Percentiles rank a stretch among this genome's conserved stretches.
These are phyloP conservation scores for Leuctra nigra DNA, from an alignment of 2,888 invertebrate genomes.

Conservation along the genomic window DNA sequence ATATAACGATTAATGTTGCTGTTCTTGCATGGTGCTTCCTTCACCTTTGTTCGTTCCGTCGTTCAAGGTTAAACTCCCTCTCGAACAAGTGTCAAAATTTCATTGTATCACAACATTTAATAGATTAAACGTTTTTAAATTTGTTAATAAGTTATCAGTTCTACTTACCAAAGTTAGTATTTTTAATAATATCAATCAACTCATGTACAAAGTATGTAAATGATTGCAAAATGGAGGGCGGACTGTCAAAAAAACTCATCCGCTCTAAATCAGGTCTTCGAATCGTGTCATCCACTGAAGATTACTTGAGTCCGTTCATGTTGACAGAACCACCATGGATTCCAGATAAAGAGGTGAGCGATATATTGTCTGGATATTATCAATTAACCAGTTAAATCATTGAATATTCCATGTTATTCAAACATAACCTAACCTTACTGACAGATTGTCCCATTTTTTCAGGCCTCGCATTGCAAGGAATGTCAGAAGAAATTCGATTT, in stretches of 20 bases:
- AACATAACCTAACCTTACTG: not conserved
- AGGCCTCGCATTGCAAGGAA: constrained; percentile 34
- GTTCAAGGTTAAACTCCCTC: too few relatives aligned
- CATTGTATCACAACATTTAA: too few relatives aligned
- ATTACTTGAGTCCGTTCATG: constrained; percentile 41
- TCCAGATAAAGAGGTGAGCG: constrained; percentile 41
- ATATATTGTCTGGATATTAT: not conserved
- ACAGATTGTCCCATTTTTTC: too few relatives aligned
- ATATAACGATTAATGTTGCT: too few relatives aligned
- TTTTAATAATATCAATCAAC: too few relatives aligned
- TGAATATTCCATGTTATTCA: not conserved
- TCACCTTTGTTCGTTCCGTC: too few relatives aligned
- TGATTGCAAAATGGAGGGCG: constrained; percentile 17
- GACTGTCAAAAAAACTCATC: constrained; percentile 33
- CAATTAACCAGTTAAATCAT: not conserved
- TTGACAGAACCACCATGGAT: constrained; percentile 43
- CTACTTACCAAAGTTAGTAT: too few relatives aligned
- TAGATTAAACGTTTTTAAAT: too few relatives aligned
- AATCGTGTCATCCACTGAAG: constrained; percentile 38
- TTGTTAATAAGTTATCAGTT: too few relatives aligned
- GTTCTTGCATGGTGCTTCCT: too few relatives aligned
- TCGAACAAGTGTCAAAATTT: too few relatives aligned
- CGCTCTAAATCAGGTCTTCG: constrained; percentile 43
- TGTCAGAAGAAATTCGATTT: constrained; percentile 43
- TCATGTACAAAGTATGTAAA: too few relatives aligned